phyloP scores from a whole-genome alignment of 2,113 vertebrate genomes.

The Siniperca chuatsi region DNA sequence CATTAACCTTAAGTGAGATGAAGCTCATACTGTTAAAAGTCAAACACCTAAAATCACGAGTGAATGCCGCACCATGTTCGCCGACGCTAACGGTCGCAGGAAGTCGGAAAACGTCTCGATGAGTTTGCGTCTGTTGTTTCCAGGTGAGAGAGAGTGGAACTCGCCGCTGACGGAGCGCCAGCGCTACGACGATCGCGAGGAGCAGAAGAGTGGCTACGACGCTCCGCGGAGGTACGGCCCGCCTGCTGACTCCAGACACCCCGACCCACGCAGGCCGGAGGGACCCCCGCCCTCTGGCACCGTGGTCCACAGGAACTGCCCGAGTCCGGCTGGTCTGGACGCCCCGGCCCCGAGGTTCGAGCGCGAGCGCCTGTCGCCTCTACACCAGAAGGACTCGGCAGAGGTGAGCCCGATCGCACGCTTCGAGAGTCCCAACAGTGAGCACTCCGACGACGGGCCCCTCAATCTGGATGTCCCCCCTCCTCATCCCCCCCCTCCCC shows the following conservation, averaged over 20 bases:
- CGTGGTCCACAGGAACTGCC: constrained; percentile 73
- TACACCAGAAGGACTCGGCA: constrained; percentile 67
- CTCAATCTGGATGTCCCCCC: constrained; percentile 52
- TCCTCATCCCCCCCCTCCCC: background rate
- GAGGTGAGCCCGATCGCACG: constrained; percentile 79
- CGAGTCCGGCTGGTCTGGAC: constrained; percentile 84
- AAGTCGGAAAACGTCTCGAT: background rate
- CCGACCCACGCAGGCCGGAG: constrained; percentile 71
- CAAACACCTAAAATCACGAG: background rate
- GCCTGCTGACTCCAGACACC: constrained; percentile 41
- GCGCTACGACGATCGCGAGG: constrained; percentile 86
- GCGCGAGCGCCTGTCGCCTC: constrained; percentile 66
- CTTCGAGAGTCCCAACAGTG: constrained; percentile 85
- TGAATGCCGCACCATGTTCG: background rate
- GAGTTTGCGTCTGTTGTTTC: background rate
- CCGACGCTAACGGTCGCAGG: background rate
- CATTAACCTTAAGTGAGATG: background rate
- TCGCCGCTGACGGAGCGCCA: constrained; percentile 77
- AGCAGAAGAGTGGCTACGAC: constrained; percentile 86
- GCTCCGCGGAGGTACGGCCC: constrained; percentile 85
- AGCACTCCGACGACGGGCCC: constrained; percentile 79
- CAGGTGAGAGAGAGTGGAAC: constrained; percentile 79
- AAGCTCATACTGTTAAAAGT: background rate
- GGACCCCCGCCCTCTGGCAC: constrained; percentile 41
- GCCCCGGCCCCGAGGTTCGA: constrained; percentile 71